These are phyloP conservation scores for Sylvia borin DNA, from an alignment of 2,797 vertebrate genomes.

Conservation along the genomic window DNA sequence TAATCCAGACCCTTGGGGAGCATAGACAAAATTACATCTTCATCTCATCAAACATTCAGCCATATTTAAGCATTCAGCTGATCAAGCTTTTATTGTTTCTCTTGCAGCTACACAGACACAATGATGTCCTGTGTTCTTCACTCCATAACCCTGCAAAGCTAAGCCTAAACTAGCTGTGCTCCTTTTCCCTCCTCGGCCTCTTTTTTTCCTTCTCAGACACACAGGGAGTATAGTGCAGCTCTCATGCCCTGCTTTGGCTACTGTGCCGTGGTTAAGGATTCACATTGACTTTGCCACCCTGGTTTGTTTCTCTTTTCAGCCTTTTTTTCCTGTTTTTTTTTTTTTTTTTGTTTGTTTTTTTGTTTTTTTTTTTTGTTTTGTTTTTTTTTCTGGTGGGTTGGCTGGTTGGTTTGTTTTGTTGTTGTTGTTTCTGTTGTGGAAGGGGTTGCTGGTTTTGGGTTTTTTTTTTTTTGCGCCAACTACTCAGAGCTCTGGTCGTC, in stretches of 20 bases:
- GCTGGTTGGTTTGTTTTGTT: neutral
- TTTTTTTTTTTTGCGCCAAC: neutral
- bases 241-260: neutral
- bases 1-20: conserved; percentile 89
- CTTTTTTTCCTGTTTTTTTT: neutral
- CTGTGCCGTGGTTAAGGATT: neutral
- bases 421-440: neutral
- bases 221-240: neutral
- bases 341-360: no score
- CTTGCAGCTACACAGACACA: conserved; percentile 79
- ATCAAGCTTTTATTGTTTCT: conserved; percentile 87
- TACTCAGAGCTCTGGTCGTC: conserved; percentile 30
- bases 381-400: neutral
- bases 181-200: rapidly evolving
- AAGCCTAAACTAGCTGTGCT: conserved; percentile 33
- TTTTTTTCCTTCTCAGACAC: neutral
- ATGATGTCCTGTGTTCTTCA: conserved; percentile 71
- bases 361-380: neutral
- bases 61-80: conserved; percentile 86
- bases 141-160: conserved; percentile 64
- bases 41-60: conserved; percentile 97
- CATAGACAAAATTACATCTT: conserved; percentile 90
- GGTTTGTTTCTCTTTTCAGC: conserved; percentile 14
- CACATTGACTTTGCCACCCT: neutral
- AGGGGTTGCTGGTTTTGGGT: neutral